A percentile compares a stretch with the other conserved stretches of the same genome.
phyloP scores from a whole-genome alignment of 2,888 invertebrate genomes.

The Cryptocephalus primarius region DNA sequence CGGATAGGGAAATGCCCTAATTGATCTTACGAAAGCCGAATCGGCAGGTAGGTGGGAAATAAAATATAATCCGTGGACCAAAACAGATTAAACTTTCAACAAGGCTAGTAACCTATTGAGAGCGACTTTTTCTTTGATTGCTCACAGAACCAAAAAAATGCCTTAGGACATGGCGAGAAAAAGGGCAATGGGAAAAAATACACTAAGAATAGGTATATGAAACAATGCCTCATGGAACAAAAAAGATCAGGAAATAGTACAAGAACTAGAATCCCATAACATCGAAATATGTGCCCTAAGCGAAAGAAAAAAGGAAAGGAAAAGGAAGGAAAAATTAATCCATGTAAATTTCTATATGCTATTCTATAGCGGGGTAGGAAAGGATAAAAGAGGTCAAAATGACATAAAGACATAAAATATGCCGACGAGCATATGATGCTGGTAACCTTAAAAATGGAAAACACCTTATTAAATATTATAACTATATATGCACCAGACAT shows the following conservation, averaged over 20 bases:
- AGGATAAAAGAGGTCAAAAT: background rate
- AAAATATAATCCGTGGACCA: no score
- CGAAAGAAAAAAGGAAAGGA: background rate
- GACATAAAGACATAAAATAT: background rate
- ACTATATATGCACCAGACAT: no score
- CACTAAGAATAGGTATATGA: no score
- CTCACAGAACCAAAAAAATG: background rate
- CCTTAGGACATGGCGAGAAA: background rate
- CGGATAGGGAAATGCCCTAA: no score
- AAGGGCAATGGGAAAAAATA: background rate
- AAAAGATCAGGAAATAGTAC: background rate
- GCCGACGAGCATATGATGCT: no score
- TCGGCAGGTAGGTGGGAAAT: no score
- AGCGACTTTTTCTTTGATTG: background rate
- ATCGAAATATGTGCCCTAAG: background rate
- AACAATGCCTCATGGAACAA: background rate
- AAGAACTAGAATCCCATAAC: background rate
- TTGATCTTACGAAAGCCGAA: no score
- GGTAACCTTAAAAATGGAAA: no score
- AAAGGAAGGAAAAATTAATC: background rate
- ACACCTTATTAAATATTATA: no score
- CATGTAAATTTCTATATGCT: no score
- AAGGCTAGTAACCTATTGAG: background rate
- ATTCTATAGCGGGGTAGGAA: no score
- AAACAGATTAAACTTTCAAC: background rate